These are phyloP conservation scores for Cylloceria caligata DNA, from an alignment of 2,888 invertebrate species.

Conservation along the genomic window DNA sequence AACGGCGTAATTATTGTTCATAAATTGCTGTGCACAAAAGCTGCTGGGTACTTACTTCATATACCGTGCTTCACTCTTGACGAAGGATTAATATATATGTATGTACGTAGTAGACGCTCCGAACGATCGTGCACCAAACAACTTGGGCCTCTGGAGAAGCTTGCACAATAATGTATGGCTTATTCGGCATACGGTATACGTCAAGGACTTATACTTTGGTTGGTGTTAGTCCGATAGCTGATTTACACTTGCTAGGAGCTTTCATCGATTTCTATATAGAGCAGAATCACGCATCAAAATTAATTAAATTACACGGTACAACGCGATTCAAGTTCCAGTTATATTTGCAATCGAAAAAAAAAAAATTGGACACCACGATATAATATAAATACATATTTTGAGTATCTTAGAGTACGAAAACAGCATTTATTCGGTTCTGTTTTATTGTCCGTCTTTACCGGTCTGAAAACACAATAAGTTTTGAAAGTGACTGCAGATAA, in stretches of 20 bases:
- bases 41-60: slow-evolving; percentile 23
- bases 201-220: slow-evolving; percentile 7
- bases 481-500: no score
- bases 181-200: neutral
- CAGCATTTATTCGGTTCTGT: no score
- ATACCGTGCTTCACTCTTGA: slow-evolving; percentile 21
- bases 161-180: slow-evolving; percentile 6
- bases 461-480: no score
- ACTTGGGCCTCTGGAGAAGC: slow-evolving; percentile 29
- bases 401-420: no score
- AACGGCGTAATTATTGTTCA: slow-evolving; percentile 73
- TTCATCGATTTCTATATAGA: slow-evolving; percentile 7
- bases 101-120: neutral
- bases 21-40: slow-evolving; percentile 68
- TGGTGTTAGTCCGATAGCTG: slow-evolving; percentile 11
- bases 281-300: neutral
- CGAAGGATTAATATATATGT: slow-evolving; percentile 23
- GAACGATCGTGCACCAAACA: slow-evolving; percentile 40
- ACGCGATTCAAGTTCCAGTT: neutral
- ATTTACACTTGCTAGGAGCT: slow-evolving; percentile 1
- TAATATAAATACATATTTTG: no score
- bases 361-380: neutral
- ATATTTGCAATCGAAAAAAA: neutral
- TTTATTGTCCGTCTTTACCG: no score
- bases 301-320: neutral